Evolutionary conservation across 2,888 invertebrate genomes (phyloP), one percentile per base, ranked within the genome.

Genomic region (Noctua comes): DNA sequence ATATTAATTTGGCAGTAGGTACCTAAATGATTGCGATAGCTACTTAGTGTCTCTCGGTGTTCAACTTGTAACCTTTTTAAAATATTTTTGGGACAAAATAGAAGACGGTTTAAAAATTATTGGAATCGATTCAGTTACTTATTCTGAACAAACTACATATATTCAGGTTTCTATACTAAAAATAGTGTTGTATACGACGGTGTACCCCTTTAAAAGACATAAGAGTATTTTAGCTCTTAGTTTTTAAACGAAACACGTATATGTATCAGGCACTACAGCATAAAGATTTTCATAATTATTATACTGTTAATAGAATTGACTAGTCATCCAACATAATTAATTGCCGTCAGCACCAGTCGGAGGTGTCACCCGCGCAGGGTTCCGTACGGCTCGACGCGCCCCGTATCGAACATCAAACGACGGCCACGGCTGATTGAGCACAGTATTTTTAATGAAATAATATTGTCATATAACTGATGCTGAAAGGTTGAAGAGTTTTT

Each of bases 391-490:
- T 71, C 71, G 71, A 77, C 62, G 40, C 71, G 57, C 21, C 21
- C 21, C 57, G 57, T 57, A 71, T 71, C 71, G 71, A 71, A 59
- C 71, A 71, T 71, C 71, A 71, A 71, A 71, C 71, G 71, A 27
- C 70, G 11, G 40, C 0, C 57, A 59, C 43, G 13, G 71, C 43
- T 71, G 71, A 71, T 71, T 21, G 71, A 13, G 40, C 54, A 4
- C 57, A 40, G 71, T 59, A 71, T 68, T 43, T 66, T 66, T 43
- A 66, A 27, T 66, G 24, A 66, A 66, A 43, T 66, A 66, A 43
- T 66, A 66, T 66, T 66, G 66, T 27, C 66, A n/a, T 36, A 3
- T 24, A 31, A 31, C n/a, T 66, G 66, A 43, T 43, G 66, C 18
- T 66, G 66, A 27, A n/a, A 66, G 43, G 8, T 46, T 66, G 65